A percentile compares a stretch with the other conserved stretches of the same genome.
phyloP scores from a whole-genome alignment of 2,113 vertebrate species.

The Ailurus styani region DNA sequence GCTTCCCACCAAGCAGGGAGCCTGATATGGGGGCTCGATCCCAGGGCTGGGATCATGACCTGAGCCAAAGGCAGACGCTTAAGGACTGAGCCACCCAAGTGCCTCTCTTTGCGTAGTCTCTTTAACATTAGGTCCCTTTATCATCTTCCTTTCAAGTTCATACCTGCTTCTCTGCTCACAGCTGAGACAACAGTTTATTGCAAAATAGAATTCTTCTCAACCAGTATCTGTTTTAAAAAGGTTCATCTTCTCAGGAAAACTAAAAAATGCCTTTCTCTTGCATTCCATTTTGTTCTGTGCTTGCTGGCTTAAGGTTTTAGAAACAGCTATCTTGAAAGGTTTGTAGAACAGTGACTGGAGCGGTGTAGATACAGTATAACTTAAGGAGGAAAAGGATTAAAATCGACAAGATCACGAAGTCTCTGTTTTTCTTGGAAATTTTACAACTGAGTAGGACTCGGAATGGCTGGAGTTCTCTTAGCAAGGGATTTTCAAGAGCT shows the following conservation, averaged over 20 bases:
- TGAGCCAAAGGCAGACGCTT: no score
- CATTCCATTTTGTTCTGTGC: background rate
- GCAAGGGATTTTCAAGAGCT: background rate
- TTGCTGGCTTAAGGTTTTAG: background rate
- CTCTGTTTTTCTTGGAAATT: background rate
- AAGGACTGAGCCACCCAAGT: no score
- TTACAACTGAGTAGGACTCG: background rate
- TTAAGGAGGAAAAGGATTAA: background rate
- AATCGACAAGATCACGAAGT: background rate
- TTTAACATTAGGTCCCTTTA: background rate
- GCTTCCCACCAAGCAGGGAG: no score
- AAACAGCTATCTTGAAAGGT: background rate
- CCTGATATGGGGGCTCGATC: no score
- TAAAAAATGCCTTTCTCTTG: background rate
- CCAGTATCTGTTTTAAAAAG: background rate
- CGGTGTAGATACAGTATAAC: background rate
- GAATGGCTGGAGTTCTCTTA: background rate
- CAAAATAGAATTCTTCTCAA: background rate
- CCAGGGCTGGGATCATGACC: no score
- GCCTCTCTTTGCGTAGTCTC: background rate
- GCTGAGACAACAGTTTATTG: background rate
- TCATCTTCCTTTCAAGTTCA: background rate
- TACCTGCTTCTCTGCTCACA: slow-evolving; percentile 22
- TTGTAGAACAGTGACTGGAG: background rate
- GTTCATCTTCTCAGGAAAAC: background rate